Conservation (phyloP, 1,140 invertebrate genomes). For the Pristionchus pacificus region DNA sequence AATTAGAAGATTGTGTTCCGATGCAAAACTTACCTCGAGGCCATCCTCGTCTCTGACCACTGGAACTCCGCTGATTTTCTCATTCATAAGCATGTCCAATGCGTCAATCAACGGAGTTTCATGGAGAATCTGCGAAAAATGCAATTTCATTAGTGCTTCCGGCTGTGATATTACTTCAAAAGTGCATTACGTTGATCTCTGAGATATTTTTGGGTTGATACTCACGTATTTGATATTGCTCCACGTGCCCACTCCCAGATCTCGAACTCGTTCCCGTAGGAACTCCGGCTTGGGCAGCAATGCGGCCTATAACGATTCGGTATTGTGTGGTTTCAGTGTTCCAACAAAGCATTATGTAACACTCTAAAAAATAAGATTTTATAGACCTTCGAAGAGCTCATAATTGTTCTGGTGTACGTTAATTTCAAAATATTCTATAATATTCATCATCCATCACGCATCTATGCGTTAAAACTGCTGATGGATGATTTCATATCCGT, state of each 20-base stretch:
- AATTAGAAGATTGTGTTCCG: neutral
- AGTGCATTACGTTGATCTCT: too few species aligned
- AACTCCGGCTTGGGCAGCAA: constrained; percentile 16
- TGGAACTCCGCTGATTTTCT: constrained; percentile 18
- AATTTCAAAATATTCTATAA: too few species aligned
- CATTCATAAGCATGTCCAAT: constrained; percentile 18
- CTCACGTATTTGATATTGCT: constrained; percentile 13
- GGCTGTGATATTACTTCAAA: too few species aligned
- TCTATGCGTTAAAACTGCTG: too few species aligned
- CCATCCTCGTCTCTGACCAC: constrained; percentile 2
- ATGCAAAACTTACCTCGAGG: constrained; percentile 3
- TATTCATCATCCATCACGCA: too few species aligned
- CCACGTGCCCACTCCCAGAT: constrained; percentile 18
- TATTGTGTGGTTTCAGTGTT: neutral
- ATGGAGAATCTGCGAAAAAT: too few species aligned
- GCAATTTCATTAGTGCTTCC: too few species aligned
- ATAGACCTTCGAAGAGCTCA: too few species aligned
- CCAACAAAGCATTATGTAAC: neutral
- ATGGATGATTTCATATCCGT: too few species aligned
- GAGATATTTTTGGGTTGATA: too few species aligned
- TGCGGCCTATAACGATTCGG: constrained; percentile 5
- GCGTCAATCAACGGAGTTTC: constrained; percentile 15
- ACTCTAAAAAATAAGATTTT: too few species aligned
- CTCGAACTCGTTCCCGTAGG: constrained; percentile 13
- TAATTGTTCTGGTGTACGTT: too few species aligned